Conservation (phyloP, 2,888 invertebrate species). For the Zele albiditarsus region DNA sequence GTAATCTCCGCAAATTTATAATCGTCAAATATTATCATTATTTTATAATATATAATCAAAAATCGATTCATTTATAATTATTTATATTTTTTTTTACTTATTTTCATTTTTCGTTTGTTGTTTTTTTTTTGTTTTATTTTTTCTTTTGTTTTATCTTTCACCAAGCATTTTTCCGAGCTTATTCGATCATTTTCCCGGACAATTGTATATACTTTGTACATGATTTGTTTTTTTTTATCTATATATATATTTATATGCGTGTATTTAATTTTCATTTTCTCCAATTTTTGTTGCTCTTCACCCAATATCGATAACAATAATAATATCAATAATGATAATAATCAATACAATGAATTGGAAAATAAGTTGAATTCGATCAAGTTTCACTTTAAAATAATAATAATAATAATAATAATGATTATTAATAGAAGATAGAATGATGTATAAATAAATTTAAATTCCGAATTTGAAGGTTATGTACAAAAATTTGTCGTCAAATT, state of each 20-base stretch:
- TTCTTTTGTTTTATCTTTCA: neutral
- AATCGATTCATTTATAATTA: neutral
- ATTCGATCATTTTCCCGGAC: neutral
- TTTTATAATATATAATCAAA: neutral
- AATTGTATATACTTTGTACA: neutral
- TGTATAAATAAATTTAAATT: too few species aligned
- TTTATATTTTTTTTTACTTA: too few species aligned
- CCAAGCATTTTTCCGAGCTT: neutral
- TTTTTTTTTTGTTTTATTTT: neutral
- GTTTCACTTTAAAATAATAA: too few species aligned
- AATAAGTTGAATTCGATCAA: too few species aligned
- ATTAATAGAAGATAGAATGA: too few species aligned
- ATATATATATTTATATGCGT: neutral
- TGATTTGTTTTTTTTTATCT: neutral
- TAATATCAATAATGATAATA: neutral
- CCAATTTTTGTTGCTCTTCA: neutral
- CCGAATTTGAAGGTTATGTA: too few species aligned
- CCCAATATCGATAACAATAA: neutral
- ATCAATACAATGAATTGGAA: neutral
- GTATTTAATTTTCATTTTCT: neutral
- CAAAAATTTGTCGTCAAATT: too few species aligned
- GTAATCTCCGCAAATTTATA: neutral
- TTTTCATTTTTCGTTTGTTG: neutral
- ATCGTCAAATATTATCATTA: neutral
- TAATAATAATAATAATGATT: too few species aligned